A percentile compares a stretch with the other conserved stretches of the same genome.
phyloP scores from a whole-genome alignment of 2,113 vertebrate genomes.

The Sus scrofa region T2T-Sscrofa CM000827.6:74167001-74167500 shows the following conservation, averaged over 20 bases:
- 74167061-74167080: no score
- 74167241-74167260: neutral
- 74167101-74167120: no score
- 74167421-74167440: neutral
- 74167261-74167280: slow-evolving; percentile 17
- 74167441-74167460: neutral
- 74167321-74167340: neutral
- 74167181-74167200: no score
- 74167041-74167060: no score
- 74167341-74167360: neutral
- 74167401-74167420: neutral
- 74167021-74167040: no score
- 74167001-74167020: no score
- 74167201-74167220: no score
- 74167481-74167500: neutral
- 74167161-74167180: no score
- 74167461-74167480: neutral
- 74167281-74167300: neutral
- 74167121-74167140: no score
- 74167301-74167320: neutral
- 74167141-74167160: no score
- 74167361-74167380: neutral
- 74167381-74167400: neutral
- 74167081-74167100: no score
- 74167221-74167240: no score